phyloP scores from a whole-genome alignment of 2,113 vertebrate species.

The Gnathonemus echidnorhynchus region DNA sequence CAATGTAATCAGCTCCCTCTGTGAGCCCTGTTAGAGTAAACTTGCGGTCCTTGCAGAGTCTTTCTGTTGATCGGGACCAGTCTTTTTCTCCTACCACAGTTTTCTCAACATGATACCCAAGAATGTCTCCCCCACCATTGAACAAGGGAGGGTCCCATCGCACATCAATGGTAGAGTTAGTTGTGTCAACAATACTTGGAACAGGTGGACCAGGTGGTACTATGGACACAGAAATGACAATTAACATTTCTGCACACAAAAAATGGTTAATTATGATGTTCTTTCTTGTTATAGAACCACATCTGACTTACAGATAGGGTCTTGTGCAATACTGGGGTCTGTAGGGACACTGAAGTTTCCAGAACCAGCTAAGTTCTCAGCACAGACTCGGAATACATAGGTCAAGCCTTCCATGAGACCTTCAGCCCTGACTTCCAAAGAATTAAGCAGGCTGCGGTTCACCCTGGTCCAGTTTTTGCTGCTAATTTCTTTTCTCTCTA shows the following conservation, averaged over 20 bases:
- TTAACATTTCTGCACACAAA: conserved; percentile 2
- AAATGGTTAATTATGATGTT: background rate
- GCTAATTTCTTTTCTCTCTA: conserved; percentile 93
- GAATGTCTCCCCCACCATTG: conserved; percentile 88
- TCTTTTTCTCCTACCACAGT: conserved; percentile 77
- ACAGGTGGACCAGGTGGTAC: conserved; percentile 84
- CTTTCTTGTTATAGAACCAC: background rate
- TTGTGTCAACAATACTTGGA: conserved; percentile 79
- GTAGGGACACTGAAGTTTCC: conserved; percentile 91
- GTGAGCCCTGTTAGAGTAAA: conserved; percentile 80
- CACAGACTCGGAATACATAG: conserved; percentile 93
- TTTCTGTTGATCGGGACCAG: conserved; percentile 88
- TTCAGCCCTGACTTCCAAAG: conserved; percentile 70
- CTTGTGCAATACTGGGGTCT: conserved; percentile 75
- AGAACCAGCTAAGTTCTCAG: conserved; percentile 90
- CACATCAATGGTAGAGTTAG: conserved; percentile 73
- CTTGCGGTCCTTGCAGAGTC: conserved; percentile 74
- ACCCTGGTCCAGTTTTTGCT: conserved; percentile 93
- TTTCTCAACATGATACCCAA: conserved; percentile 88
- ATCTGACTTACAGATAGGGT: conserved; percentile 81
- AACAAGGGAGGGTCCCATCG: conserved; percentile 84
- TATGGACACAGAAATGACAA: conserved; percentile 38
- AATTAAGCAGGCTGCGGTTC: conserved; percentile 75
- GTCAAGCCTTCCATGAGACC: conserved; percentile 87
- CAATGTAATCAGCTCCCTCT: conserved; percentile 85